Conservation (phyloP, 1,140 invertebrate species). For the Ostrea denselamellosa region DNA sequence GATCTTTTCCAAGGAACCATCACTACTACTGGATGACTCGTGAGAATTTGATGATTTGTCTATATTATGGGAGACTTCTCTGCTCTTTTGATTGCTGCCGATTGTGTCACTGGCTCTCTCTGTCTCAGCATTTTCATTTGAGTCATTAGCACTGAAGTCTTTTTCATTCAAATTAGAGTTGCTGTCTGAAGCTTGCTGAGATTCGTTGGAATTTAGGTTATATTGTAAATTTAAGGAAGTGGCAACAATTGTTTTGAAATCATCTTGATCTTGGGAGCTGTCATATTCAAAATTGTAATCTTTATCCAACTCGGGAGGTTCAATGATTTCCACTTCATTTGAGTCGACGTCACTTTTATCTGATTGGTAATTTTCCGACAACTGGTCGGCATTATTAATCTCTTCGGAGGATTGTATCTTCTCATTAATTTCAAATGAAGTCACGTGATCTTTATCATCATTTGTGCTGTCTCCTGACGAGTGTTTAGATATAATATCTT, state of each 20-base stretch:
- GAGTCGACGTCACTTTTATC: neutral
- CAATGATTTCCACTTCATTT: neutral
- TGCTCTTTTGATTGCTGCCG: neutral
- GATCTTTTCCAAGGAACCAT: neutral
- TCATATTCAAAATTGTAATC: neutral
- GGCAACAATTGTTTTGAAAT: neutral
- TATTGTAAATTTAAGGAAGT: neutral
- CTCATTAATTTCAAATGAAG: neutral
- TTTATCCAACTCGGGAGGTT: neutral
- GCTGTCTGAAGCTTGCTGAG: neutral
- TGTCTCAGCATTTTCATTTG: neutral
- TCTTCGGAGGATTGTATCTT: neutral
- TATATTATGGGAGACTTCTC: neutral
- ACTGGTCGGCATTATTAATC: neutral
- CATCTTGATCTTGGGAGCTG: neutral
- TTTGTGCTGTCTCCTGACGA: neutral
- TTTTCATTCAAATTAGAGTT: neutral
- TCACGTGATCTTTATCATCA: neutral
- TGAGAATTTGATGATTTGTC: neutral
- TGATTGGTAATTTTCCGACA: neutral
- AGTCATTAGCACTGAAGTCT: neutral
- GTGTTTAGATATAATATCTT: neutral
- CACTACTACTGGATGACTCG: neutral
- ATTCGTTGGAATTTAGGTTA: neutral
- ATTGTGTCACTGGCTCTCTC: neutral